A percentile compares a stretch with the other conserved stretches of the same genome.
Conservation (phyloP, 2,797 vertebrate species). For the Podargus strigoides region DNA sequence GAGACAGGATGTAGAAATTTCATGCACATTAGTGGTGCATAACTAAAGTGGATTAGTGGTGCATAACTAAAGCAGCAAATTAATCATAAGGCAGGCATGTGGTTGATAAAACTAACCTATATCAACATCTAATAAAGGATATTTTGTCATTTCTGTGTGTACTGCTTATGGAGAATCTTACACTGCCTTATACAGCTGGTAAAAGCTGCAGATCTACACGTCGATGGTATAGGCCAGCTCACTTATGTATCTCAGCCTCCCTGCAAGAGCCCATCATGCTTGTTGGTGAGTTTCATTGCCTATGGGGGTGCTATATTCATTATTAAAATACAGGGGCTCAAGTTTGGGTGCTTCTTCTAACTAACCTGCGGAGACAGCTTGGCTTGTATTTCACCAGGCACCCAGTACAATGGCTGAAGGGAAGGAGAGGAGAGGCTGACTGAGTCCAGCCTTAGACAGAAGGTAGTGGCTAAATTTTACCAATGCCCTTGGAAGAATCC, state of each 20-base stretch:
- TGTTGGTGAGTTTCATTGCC: not conserved
- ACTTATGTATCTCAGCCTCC: not conserved
- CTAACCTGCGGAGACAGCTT: not conserved
- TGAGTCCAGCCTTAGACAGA: not conserved
- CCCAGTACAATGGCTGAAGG: not conserved
- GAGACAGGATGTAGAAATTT: not conserved
- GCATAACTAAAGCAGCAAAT: conserved; percentile 1
- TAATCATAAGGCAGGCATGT: not conserved
- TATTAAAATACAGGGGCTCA: not conserved
- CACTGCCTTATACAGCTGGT: not conserved
- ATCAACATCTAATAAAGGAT: not conserved
- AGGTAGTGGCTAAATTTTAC: not conserved
- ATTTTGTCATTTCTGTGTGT: not conserved
- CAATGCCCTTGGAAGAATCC: not conserved
- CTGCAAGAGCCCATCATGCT: not conserved
- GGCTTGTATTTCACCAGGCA: not conserved
- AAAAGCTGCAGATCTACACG: not conserved
- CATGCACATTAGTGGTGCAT: not conserved
- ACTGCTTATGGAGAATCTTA: not conserved
- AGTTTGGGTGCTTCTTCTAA: not conserved
- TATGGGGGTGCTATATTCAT: not conserved
- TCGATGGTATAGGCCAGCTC: accelerated
- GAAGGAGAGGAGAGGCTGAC: not conserved
- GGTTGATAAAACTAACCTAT: not conserved
- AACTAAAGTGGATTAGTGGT: not conserved